Evolutionary conservation across 2,797 vertebrate species (phyloP), one percentile per base, ranked within the genome.

Genomic region (Buceros bicornis): DNA sequence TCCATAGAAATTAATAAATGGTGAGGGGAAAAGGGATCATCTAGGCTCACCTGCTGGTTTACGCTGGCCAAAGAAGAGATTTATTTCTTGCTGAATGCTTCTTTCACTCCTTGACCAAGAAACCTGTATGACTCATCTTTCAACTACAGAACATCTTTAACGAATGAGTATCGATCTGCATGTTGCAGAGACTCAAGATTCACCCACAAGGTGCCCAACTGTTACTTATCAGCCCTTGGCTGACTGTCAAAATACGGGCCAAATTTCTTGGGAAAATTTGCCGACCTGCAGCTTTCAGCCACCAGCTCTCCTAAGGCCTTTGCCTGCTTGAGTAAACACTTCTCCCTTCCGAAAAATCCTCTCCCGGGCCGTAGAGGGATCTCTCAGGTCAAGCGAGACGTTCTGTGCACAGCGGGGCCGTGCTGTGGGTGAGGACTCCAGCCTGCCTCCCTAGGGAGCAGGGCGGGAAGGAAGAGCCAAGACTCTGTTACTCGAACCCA

Each of bases 401-500:
- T 20, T 61, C 20, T 42, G 47, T 4, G 0, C 21, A 18, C 19
- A 8, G 11, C n/a, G 1, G 1, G 33, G 40, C 24, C 20, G 0
- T 6, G 8, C 17, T 13, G 25, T 26, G 58, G 3, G 1, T 26
- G 29, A 57, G 50, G 25, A 50, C 26, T 11, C 35, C 6, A 2
- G 25, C 40, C 20, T 58, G 14, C n/a, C 25, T 70, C 19, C 9
- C 28, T 6, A 2, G 24, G 61, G 16, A 56, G 54, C 6, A 7
- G 10, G 31, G 28, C 40, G 3, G 13, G 50, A 29, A 4, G 45
- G 66, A 64, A 72, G 47, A 64, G 13, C 6, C 37, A 20, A 19
- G 26, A 42, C 57, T 40, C 45, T 4, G 4, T 66, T 6, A 13
- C 26, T 31, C 18, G 60, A 5, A n/a, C 1, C 22, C 45, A 20